Conservation (phyloP, 2,797 vertebrate genomes). For the Danio jaintianensis region DNA sequence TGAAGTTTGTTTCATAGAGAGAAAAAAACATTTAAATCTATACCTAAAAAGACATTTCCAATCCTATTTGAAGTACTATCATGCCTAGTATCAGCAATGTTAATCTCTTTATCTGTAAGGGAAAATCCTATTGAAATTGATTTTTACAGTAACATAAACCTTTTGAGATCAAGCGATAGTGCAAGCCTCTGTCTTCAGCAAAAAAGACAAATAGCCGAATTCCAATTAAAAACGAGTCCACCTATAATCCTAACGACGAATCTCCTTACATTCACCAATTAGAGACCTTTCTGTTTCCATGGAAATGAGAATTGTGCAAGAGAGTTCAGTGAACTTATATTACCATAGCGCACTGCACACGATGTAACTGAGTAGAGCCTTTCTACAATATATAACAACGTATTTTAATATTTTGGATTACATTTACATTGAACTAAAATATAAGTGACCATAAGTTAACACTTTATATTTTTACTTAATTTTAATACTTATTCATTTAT, state of each 20-base stretch:
- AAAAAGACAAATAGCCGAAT: not conserved
- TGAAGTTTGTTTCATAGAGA: too few species aligned
- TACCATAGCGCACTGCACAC: not conserved
- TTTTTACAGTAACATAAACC: not conserved
- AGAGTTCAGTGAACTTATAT: not conserved
- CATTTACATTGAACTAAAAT: not conserved
- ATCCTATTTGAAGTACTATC: not conserved
- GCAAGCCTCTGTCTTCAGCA: not conserved
- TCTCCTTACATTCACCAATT: not conserved
- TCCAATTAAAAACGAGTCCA: not conserved
- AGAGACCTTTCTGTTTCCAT: not conserved
- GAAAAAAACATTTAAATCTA: too few species aligned
- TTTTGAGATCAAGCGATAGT: not conserved
- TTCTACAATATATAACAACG: not conserved
- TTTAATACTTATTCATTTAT: too few species aligned
- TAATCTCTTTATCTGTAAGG: not conserved
- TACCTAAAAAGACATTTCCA: too few species aligned
- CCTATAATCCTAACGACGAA: conserved; percentile 1
- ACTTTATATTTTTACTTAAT: not conserved
- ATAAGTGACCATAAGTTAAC: not conserved
- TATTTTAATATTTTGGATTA: not conserved
- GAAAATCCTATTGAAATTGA: too few species aligned
- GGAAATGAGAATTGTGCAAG: not conserved
- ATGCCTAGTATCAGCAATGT: not conserved
- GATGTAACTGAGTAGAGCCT: not conserved